Conservation (phyloP, 2,888 invertebrate species). For the Brenthis hecate region DNA sequence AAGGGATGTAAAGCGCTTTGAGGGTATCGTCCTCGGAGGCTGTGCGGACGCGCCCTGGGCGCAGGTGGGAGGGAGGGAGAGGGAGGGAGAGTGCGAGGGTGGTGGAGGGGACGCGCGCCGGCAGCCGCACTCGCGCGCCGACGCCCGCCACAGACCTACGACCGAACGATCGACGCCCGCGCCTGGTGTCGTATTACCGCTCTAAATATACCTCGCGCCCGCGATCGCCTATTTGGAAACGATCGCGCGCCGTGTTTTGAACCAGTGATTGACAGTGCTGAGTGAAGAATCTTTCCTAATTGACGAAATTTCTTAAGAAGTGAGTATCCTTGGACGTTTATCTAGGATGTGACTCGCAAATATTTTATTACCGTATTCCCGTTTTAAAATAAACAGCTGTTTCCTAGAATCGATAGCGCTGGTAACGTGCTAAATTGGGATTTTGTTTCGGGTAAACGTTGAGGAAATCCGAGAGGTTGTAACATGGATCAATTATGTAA, state of each 20-base stretch:
- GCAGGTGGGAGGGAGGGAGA: conserved; percentile 35
- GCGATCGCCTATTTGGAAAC: conserved; percentile 81
- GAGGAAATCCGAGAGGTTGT: conserved; percentile 59
- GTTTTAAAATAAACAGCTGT: conserved; percentile 79
- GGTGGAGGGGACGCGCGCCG: conserved; percentile 35
- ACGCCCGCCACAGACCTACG: conserved; percentile 63
- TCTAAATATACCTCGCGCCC: conserved; percentile 79
- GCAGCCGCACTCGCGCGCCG: conserved; percentile 69
- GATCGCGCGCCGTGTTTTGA: conserved; percentile 77
- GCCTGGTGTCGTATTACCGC: conserved; percentile 80
- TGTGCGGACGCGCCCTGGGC: conserved; percentile 47
- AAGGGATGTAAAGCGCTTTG: conserved; percentile 52
- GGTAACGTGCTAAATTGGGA: conserved; percentile 74
- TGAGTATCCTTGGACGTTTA: conserved; percentile 61
- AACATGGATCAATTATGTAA: conserved; percentile 28
- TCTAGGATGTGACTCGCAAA: conserved; percentile 45
- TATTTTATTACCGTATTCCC: conserved; percentile 63
- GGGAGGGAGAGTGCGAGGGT: conserved; percentile 23
- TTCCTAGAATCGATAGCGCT: conserved; percentile 69
- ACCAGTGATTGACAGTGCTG: conserved; percentile 82
- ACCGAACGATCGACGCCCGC: conserved; percentile 72
- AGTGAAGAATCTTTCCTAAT: conserved; percentile 70
- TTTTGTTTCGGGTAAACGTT: conserved; percentile 53
- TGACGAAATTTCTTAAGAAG: conserved; percentile 58
- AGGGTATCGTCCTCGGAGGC: conserved; percentile 73